These are phyloP conservation scores for Pocillopora damicornis DNA, from an alignment of 64 coral and sea anemone species.

Conservation along the genomic window DNA sequence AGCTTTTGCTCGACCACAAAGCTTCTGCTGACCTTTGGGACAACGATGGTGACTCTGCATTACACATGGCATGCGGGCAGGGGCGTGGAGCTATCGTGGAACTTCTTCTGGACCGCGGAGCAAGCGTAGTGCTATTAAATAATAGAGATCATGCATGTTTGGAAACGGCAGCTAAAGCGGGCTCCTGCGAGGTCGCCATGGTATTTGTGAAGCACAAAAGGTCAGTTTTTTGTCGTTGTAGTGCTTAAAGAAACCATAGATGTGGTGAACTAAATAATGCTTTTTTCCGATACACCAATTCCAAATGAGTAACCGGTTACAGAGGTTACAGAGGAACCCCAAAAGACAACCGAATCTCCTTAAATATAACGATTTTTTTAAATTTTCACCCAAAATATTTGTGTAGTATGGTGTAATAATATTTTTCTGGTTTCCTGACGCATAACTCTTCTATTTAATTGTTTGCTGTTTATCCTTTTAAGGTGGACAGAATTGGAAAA, in stretches of 20 bases:
- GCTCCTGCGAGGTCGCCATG: conserved; percentile 50
- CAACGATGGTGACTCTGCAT: conserved; percentile 20
- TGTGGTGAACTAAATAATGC: background rate
- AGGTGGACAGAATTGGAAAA: conserved; percentile 71
- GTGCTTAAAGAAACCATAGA: background rate
- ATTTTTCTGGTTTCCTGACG: too few relatives aligned
- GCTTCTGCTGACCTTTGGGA: conserved; percentile 56
- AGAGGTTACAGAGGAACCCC: background rate
- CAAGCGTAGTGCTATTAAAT: conserved; percentile 31
- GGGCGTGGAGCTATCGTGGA: conserved; percentile 38
- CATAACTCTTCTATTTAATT: too few relatives aligned
- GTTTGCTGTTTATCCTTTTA: background rate
- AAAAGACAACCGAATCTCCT: too few relatives aligned
- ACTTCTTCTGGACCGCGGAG: conserved; percentile 53
- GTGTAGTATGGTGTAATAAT: too few relatives aligned
- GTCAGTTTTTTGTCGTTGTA: background rate
- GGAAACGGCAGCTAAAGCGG: conserved; percentile 62
- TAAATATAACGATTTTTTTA: too few relatives aligned
- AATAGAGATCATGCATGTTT: conserved; percentile 32
- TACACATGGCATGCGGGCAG: conserved; percentile 53
- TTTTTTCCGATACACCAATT: background rate
- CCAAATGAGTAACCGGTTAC: background rate
- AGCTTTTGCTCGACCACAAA: conserved; percentile 41
- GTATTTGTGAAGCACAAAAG: conserved; percentile 65
- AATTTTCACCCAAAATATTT: too few relatives aligned